Evolutionary conservation across 2,888 invertebrate genomes (phyloP), one percentile per base, ranked within the genome.

Genomic region (Netelia melanura): DNA sequence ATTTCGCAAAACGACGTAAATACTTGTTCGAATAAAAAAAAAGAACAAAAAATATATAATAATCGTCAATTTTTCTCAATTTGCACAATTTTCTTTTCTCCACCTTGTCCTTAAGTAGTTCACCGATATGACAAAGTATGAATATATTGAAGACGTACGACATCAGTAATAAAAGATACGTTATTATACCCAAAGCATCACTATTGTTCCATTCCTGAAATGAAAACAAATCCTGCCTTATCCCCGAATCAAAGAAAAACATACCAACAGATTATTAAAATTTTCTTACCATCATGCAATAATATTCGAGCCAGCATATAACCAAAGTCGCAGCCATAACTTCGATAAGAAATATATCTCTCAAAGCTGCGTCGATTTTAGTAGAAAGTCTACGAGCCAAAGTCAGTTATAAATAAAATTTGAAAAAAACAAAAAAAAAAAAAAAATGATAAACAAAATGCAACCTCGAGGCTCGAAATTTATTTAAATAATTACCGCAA

Each of bases 31-130:
- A 52, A 38, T 23, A 23, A 43, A 76, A 54, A 65, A 48, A 25
- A 58, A 17, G 21, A 62, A 21, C 10, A 10, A 23, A 71, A 21
- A 64, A 78, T 14, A 70, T 70, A 3, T 25, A 10, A 11, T 14
- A n/a, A 56, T 48, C 11, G 17, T 14, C 1, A 14, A 48, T 48
- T 48, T 48, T 48, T 10, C 10, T 48, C 10, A 14, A 48, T 48
- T 48, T 10, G 2, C 48, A 3, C 11, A 48, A 48, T 48, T 1
- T 48, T 48, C 11, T 48, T 48, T 14, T 23, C 64, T 11, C 30
- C 88, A 91, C 91, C 88, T 91, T 85, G 65, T 91, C 89, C 0
- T 86, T 87, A 3, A 91, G 84, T 43, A 91, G 83, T 84, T 92
- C 91, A 0, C 92, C 92, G 30, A 83, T 86, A 17, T 77, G 56